Evolutionary conservation across 1,140 invertebrate genomes (phyloP).

Genomic region (Agrypnia vestita): DNA sequence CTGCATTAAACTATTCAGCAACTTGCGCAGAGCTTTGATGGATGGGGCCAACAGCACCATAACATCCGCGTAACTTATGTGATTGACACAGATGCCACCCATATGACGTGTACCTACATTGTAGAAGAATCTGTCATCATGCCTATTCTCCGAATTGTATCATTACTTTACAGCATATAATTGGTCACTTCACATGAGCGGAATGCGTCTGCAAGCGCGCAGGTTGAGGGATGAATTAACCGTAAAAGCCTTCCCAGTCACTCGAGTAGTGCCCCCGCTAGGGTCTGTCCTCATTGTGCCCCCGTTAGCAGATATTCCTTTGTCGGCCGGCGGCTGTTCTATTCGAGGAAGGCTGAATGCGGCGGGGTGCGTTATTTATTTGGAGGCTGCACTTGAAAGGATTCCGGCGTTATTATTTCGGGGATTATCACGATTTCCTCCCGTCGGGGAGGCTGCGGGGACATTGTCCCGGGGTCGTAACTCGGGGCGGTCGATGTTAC

Average conservation of each 20-base stretch:
- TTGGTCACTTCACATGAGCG: too few species aligned
- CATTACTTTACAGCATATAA: too few species aligned
- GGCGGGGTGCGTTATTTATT: slow-evolving; percentile 17
- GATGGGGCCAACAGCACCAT: too few species aligned
- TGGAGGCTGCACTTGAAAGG: slow-evolving; percentile 33
- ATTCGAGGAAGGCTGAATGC: neutral
- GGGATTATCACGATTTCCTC: neutral
- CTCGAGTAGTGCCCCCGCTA: neutral
- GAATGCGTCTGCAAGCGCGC: too few species aligned
- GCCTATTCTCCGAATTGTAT: too few species aligned
- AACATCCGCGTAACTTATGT: too few species aligned
- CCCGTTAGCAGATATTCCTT: slow-evolving; percentile 20
- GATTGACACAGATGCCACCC: too few species aligned
- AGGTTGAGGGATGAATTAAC: neutral
- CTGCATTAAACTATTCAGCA: too few species aligned
- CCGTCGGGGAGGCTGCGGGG: neutral
- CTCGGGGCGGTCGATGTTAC: neutral
- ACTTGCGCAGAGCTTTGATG: too few species aligned
- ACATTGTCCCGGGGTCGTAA: neutral
- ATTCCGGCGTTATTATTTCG: slow-evolving; percentile 25
- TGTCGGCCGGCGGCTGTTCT: neutral
- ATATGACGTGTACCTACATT: too few species aligned
- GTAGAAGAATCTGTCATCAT: too few species aligned
- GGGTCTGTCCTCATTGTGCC: slow-evolving; percentile 6
- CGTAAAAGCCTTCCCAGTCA: slow-evolving; percentile 14